A percentile compares a stretch with the other conserved stretches of the same genome.
phyloP scores from a whole-genome alignment of 2,113 vertebrate genomes.

The Lanius collurio region DNA sequence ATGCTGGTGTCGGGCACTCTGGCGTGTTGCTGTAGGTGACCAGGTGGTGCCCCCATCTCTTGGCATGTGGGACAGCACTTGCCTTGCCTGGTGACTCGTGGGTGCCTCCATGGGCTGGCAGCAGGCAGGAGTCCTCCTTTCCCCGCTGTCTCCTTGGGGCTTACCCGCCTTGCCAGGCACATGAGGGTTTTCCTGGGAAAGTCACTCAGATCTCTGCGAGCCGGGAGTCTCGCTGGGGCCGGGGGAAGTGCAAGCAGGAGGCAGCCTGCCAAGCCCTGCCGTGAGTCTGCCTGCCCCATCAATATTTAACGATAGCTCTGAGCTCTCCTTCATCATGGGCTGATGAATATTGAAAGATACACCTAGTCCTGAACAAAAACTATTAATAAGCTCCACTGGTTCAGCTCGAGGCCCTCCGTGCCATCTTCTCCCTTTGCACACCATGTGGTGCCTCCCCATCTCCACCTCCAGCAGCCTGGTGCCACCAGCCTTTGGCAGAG shows the following conservation, averaged over 20 bases:
- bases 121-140: not conserved
- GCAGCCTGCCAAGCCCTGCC: slow-evolving; percentile 36
- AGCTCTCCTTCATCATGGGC: slow-evolving; percentile 43
- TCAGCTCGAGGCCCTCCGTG: not conserved
- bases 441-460: not conserved
- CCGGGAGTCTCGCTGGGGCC: not conserved
- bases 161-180: not conserved
- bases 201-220: not conserved
- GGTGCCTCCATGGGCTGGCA: fast-evolving
- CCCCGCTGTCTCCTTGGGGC: not conserved
- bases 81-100: not conserved
- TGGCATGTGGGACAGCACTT: not conserved
- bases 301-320: slow-evolving; percentile 65
- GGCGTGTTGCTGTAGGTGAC: not conserved
- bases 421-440: fast-evolving
- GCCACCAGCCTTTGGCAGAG: not conserved
- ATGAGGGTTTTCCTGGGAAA: not conserved
- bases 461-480: not conserved
- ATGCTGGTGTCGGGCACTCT: not conserved
- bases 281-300: slow-evolving; percentile 45
- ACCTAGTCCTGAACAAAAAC: slow-evolving; percentile 58
- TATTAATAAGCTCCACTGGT: slow-evolving; percentile 47
- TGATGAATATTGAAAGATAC: slow-evolving; percentile 67
- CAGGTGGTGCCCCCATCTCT: not conserved
- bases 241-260: not conserved